phyloP scores from a whole-genome alignment of 2,888 invertebrate species.

The Malthinus flaveolus region DNA sequence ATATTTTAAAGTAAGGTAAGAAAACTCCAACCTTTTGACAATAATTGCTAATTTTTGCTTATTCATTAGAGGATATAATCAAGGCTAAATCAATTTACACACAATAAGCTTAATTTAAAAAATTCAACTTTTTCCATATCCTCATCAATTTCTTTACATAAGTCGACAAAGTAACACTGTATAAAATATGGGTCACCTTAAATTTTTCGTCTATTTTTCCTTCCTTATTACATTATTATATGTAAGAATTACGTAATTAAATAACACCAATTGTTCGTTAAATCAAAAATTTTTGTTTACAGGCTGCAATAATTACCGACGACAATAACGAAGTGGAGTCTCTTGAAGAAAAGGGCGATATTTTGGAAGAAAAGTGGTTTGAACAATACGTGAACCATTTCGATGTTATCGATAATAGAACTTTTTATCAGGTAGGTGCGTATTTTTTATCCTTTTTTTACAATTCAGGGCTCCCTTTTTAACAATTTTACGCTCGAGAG shows the following conservation, averaged over 20 bases:
- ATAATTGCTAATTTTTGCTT: constrained; percentile 1
- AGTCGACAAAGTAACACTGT: no score
- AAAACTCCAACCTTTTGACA: no score
- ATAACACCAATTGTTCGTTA: not conserved
- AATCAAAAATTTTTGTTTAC: not conserved
- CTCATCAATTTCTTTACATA: no score
- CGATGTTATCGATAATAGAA: constrained; percentile 11
- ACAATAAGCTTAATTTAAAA: not conserved
- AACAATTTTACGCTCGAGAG: no score
- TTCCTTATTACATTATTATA: not conserved
- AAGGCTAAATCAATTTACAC: constrained; percentile 1
- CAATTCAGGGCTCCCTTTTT: no score
- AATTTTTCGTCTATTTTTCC: not conserved
- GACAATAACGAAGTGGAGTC: constrained; percentile 2
- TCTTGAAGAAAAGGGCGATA: not conserved
- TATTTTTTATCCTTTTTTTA: no score
- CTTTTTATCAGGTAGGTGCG: constrained; percentile 11
- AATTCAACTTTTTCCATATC: not conserved
- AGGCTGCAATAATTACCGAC: not conserved
- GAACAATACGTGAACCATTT: constrained; percentile 21
- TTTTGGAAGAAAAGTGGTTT: constrained; percentile 16
- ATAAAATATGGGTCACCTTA: not conserved
- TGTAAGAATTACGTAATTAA: not conserved
- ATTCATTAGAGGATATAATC: constrained; percentile 2
- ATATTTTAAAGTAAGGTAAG: no score